Percentiles rank a stretch among this genome's conserved stretches.
These are phyloP conservation scores for Phania funesta DNA, from an alignment of 2,888 invertebrate species.

Conservation along the genomic window DNA sequence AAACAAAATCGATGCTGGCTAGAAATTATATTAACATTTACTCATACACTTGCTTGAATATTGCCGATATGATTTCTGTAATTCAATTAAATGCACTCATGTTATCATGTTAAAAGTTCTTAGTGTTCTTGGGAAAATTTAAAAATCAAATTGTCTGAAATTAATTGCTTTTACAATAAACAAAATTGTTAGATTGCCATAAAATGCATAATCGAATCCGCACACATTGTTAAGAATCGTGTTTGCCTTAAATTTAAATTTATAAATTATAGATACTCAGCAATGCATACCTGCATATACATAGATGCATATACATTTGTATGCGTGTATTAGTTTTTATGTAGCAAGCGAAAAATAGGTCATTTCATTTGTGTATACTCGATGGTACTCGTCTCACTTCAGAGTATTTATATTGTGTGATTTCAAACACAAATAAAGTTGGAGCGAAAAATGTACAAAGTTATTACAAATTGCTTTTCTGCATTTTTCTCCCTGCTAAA, in stretches of 20 bases:
- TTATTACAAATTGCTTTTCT: slow-evolving; percentile 51
- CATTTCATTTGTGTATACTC: not conserved
- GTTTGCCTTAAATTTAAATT: not conserved
- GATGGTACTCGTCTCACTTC: not conserved
- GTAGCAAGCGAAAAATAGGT: slow-evolving; percentile 18
- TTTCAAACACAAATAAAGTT: slow-evolving; percentile 16
- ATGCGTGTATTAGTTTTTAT: not conserved
- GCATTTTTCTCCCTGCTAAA: not conserved
- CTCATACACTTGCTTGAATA: too few species aligned
- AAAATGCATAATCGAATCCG: not conserved
- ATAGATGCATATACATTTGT: not conserved
- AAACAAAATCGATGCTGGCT: too few species aligned
- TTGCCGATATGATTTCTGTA: too few species aligned
- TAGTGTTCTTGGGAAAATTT: too few species aligned
- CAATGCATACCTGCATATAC: not conserved
- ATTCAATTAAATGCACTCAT: too few species aligned
- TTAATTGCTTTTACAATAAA: not conserved
- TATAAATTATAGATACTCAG: not conserved
- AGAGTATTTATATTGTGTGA: not conserved
- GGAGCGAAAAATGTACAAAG: slow-evolving; percentile 9
- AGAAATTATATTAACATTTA: too few species aligned
- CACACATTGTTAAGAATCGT: not conserved
- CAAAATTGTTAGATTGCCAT: not conserved
- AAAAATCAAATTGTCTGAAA: not conserved
- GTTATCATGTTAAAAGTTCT: too few species aligned